Conservation (phyloP, 1,140 invertebrate species). For the Asbolus verrucosus region DNA sequence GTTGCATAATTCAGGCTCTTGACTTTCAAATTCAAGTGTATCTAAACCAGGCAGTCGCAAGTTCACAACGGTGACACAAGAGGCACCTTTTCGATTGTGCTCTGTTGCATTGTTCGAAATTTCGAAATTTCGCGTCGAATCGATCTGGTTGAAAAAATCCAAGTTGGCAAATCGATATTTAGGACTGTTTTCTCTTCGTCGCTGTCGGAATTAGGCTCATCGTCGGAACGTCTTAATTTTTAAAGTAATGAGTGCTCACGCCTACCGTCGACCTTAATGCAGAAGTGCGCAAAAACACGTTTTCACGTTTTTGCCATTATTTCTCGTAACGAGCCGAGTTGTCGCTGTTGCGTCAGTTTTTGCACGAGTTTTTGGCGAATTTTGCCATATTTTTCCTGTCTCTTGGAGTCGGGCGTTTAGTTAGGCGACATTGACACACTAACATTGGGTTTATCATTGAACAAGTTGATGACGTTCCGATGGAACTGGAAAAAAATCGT, state of each 20-base stretch:
- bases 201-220: background rate
- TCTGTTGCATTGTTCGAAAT: background rate
- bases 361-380: background rate
- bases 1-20: slow-evolving; percentile 22
- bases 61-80: slow-evolving; percentile 9
- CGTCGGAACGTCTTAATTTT: slow-evolving; percentile 3
- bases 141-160: background rate
- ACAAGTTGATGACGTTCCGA: slow-evolving; percentile 25
- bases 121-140: too few relatives aligned
- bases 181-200: background rate
- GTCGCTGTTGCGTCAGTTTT: background rate
- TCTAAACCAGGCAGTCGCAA: slow-evolving; percentile 10
- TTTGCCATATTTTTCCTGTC: slow-evolving; percentile 8
- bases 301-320: background rate
- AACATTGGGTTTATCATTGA: slow-evolving; percentile 49
- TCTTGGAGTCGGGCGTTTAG: slow-evolving; percentile 4
- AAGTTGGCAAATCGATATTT: background rate
- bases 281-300: slow-evolving; percentile 7
- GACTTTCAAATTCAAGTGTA: slow-evolving; percentile 32
- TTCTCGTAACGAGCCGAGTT: background rate
- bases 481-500: slow-evolving; percentile 2
- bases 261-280: slow-evolving; percentile 5
- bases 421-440: slow-evolving; percentile 53
- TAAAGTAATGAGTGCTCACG: slow-evolving; percentile 4
- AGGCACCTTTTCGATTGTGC: slow-evolving; percentile 1